Evolutionary conservation across 2,888 invertebrate genomes (phyloP).

Genomic region (Crepidodera aurea): DNA sequence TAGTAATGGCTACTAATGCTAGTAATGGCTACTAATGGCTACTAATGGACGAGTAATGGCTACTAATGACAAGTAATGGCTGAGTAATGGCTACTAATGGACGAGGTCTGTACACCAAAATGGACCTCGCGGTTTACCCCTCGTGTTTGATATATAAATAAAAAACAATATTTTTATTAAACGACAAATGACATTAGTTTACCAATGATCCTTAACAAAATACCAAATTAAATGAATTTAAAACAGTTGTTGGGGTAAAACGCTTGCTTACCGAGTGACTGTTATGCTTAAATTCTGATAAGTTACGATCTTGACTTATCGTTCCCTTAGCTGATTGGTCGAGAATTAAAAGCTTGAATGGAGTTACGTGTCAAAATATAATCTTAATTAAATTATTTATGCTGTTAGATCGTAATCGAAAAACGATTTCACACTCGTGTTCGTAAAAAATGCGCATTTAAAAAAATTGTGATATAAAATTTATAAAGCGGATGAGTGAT

Average conservation of each 20-base stretch:
- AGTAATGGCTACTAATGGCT: too few relatives aligned
- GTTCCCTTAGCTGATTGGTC: constrained; percentile 6
- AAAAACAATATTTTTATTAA: too few relatives aligned
- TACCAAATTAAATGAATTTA: constrained; percentile 31
- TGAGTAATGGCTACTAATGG: too few relatives aligned
- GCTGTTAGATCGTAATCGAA: constrained; percentile 1
- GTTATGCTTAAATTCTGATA: constrained; percentile 9
- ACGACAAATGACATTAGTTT: neutral
- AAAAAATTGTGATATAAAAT: neutral
- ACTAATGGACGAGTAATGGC: too few relatives aligned
- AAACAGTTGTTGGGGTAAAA: constrained; percentile 22
- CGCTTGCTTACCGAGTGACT: neutral
- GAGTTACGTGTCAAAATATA: constrained; percentile 13
- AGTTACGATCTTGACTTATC: constrained; percentile 7
- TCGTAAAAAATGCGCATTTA: constrained; percentile 4
- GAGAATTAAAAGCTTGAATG: constrained; percentile 15
- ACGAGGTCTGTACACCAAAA: too few relatives aligned
- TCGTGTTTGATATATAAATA: too few relatives aligned
- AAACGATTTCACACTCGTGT: neutral
- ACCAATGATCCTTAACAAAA: constrained; percentile 8
- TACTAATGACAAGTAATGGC: too few relatives aligned
- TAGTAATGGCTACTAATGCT: too few relatives aligned
- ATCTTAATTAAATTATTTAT: constrained; percentile 12
- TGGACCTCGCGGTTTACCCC: too few relatives aligned
- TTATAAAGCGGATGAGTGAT: too few relatives aligned